These are phyloP conservation scores for Aplocera efformata DNA, from an alignment of 2,888 invertebrate genomes.

Conservation along the genomic window DNA sequence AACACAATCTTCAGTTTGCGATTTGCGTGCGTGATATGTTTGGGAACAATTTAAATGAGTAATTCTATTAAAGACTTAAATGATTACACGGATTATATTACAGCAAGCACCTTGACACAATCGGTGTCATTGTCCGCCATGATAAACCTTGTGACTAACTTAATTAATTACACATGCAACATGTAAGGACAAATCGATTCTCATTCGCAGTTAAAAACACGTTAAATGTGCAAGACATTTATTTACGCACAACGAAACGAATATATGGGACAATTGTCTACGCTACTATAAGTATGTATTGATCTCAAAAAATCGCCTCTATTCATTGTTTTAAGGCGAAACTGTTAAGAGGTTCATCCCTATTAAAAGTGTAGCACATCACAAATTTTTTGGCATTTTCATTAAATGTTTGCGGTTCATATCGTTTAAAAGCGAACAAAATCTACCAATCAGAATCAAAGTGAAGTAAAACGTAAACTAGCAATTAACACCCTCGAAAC, in stretches of 20 bases:
- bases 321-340: too few species aligned
- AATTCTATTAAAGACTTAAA: neutral
- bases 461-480: too few species aligned
- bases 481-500: too few species aligned
- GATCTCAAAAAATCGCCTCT: neutral
- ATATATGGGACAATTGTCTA: slow-evolving; percentile 34
- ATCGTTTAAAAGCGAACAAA: too few species aligned
- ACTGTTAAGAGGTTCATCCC: too few species aligned
- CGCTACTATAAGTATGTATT: slow-evolving; percentile 19
- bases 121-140: slow-evolving; percentile 10
- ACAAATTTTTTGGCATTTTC: too few species aligned
- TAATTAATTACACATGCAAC: slow-evolving; percentile 14
- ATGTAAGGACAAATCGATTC: slow-evolving; percentile 2
- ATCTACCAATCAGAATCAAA: too few species aligned
- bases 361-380: too few species aligned
- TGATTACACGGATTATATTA: neutral
- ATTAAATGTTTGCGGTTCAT: too few species aligned
- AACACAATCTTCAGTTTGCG: too few species aligned
- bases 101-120: slow-evolving; percentile 12
- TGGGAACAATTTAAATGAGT: too few species aligned
- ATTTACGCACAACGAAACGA: slow-evolving; percentile 29
- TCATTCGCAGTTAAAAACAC: slow-evolving; percentile 38
- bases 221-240: slow-evolving; percentile 32
- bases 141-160: slow-evolving; percentile 11
- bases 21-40: too few species aligned